Evolutionary conservation across 2,888 invertebrate genomes (phyloP).

Genomic region (Scaptodrosophila latifasciaeformis): DNA sequence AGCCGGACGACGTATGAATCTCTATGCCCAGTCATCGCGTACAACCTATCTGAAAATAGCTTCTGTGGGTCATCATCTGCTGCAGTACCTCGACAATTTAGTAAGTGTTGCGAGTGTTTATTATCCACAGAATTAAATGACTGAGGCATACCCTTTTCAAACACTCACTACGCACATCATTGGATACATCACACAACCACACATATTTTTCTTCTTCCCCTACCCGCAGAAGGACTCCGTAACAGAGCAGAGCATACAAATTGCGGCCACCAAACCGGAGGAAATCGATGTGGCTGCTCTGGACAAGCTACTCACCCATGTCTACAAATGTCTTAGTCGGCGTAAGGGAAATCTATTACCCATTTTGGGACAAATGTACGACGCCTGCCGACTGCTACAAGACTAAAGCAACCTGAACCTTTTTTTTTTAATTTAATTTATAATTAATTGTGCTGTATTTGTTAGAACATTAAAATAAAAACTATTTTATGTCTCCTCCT

Average conservation of each 20-base stretch:
- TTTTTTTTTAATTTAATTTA: conserved; percentile 30
- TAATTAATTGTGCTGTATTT: no score
- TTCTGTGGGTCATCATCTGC: conserved; percentile 84
- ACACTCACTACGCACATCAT: conserved; percentile 6
- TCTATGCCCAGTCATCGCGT: conserved; percentile 79
- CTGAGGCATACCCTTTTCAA: no score
- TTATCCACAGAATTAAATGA: conserved; percentile 43
- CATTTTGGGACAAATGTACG: conserved; percentile 76
- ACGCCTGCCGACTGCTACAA: conserved; percentile 74
- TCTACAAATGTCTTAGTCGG: conserved; percentile 74
- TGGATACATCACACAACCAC: not conserved
- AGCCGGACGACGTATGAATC: conserved; percentile 86
- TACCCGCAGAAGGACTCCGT: conserved; percentile 35
- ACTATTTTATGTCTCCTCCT: no score
- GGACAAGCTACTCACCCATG: conserved; percentile 73
- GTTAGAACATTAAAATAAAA: no score
- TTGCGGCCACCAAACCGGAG: conserved; percentile 64
- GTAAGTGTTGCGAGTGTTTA: conserved; percentile 75
- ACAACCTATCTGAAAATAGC: conserved; percentile 82
- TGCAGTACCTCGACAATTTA: conserved; percentile 83
- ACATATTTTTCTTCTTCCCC: no score
- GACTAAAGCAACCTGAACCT: conserved; percentile 25
- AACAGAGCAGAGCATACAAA: conserved; percentile 48
- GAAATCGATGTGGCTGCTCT: conserved; percentile 70
- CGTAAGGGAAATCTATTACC: conserved; percentile 73